phyloP scores from a whole-genome alignment of 1,140 invertebrate species.

The Eulimnadia texana region DNA sequence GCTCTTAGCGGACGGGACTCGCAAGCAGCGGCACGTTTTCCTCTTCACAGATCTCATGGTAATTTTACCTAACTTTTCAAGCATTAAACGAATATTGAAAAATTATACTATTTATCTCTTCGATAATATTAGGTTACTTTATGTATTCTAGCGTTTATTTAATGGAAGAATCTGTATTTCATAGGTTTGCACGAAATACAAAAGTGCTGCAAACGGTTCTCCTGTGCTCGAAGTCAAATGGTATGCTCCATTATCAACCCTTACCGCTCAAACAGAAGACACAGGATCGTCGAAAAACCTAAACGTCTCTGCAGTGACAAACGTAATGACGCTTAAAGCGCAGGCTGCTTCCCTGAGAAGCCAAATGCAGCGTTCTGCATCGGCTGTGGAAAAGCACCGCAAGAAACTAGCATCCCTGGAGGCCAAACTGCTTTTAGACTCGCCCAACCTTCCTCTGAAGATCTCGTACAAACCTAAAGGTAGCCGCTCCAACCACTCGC shows the following conservation, averaged over 20 bases:
- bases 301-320: slow-evolving; percentile 8
- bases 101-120: no score
- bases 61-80: no score
- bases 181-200: slow-evolving; percentile 91
- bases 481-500: slow-evolving; percentile 21
- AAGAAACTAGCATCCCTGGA: slow-evolving; percentile 80
- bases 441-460: slow-evolving; percentile 71
- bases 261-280: slow-evolving; percentile 8
- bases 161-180: no score
- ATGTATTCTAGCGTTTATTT: no score
- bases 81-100: no score
- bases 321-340: neutral
- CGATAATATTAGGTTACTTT: no score
- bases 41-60: slow-evolving; percentile 88
- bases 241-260: slow-evolving; percentile 7
- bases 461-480: slow-evolving; percentile 45
- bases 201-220: slow-evolving; percentile 32
- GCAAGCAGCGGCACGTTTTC: slow-evolving; percentile 83
- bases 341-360: slow-evolving; percentile 2
- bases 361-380: slow-evolving; percentile 1
- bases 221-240: slow-evolving; percentile 15
- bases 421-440: slow-evolving; percentile 72
- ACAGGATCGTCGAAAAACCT: neutral
- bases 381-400: slow-evolving; percentile 57
- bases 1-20: slow-evolving; percentile 56